Percentiles rank a stretch among this genome's conserved stretches.
These are phyloP conservation scores for Eubasilissa regina DNA, from an alignment of 1,140 invertebrate species.

Conservation along the genomic window DNA sequence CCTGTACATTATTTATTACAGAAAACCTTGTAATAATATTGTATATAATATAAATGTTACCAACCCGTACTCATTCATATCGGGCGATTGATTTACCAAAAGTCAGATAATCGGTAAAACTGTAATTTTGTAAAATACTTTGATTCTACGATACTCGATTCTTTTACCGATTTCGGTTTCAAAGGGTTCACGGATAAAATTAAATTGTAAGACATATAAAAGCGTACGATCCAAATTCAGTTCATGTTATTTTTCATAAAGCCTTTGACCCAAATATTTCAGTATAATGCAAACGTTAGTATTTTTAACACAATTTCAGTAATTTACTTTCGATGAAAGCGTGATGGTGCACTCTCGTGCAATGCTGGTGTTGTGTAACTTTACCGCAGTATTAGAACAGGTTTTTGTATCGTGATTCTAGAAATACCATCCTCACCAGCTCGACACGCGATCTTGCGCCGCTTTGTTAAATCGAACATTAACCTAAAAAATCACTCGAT, in stretches of 20 bases:
- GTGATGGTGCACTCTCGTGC: constrained; percentile 2
- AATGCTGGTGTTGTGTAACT: constrained; percentile 3
- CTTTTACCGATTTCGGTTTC: no score
- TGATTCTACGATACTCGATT: no score
- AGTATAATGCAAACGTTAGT: constrained; percentile 3
- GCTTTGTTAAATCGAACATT: neutral
- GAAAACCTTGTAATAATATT: no score
- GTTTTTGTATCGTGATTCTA: constrained; percentile 9
- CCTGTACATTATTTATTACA: no score
- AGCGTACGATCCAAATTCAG: neutral
- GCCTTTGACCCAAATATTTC: neutral
- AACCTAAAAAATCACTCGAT: constrained; percentile 9
- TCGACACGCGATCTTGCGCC: neutral
- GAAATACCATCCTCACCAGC: neutral
- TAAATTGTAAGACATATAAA: neutral
- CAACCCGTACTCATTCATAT: no score
- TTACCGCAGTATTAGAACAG: constrained; percentile 15
- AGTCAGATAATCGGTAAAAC: no score
- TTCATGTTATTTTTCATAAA: neutral
- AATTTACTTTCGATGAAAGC: constrained; percentile 22
- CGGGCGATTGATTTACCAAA: no score
- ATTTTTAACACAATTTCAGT: constrained; percentile 14
- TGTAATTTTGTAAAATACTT: no score
- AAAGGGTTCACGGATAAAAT: no score
- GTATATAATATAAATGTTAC: no score